These are phyloP conservation scores for Epizoanthus illoricatus DNA, from an alignment of 92 coral and sea anemone genomes.

Conservation along the genomic window DNA sequence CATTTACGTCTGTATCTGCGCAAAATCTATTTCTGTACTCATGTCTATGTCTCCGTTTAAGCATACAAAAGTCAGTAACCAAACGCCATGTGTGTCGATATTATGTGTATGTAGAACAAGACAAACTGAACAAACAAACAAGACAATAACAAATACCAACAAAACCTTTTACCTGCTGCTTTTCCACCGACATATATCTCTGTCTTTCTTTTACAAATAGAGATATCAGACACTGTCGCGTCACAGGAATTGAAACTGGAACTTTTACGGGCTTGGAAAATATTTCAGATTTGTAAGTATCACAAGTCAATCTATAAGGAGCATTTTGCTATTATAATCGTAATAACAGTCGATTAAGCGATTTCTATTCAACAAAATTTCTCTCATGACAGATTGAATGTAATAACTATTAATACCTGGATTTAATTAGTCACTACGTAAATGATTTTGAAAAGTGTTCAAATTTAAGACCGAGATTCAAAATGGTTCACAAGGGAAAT, in stretches of 20 bases:
- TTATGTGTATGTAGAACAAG: background rate
- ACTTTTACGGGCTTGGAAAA: slow-evolving; percentile 1
- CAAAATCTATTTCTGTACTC: no score
- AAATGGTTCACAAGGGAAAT: no score
- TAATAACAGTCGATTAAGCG: no score
- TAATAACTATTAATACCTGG: no score
- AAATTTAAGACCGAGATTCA: no score
- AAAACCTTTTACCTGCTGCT: background rate
- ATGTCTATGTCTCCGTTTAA: background rate
- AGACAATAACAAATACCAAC: background rate
- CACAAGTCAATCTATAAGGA: background rate
- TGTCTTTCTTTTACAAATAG: background rate
- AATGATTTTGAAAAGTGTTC: no score
- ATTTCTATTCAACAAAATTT: no score
- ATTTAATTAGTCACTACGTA: no score
- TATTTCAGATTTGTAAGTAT: slow-evolving; percentile 25
- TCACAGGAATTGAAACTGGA: slow-evolving; percentile 18
- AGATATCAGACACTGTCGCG: background rate
- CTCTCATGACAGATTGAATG: no score
- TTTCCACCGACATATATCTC: background rate
- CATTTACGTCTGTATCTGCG: background rate
- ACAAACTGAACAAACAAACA: background rate
- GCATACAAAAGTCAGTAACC: no score
- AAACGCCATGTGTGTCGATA: no score
- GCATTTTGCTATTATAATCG: no score